Evolutionary conservation across 37 sponge, comb jelly and placozoan species (phyloP).

Genomic region (Chondrosia reniformis): DNA sequence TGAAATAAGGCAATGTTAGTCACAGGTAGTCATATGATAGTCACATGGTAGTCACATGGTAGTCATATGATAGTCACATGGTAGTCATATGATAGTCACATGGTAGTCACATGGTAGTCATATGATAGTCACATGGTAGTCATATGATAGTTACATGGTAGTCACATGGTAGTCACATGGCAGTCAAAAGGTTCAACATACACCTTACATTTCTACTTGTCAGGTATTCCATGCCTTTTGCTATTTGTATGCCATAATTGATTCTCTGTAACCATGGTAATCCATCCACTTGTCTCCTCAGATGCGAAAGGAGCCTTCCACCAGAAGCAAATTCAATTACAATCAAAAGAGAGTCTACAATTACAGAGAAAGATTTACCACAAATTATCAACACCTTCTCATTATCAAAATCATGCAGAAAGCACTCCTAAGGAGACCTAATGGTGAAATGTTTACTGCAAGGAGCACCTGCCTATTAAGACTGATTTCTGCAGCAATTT

Average conservation of each 20-base stretch:
- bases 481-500: background rate
- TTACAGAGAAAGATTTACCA: background rate
- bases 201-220: background rate
- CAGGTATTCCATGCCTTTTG: constrained; percentile 13
- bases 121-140: background rate
- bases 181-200: background rate
- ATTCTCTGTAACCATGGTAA: background rate
- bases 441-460: background rate
- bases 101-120: background rate
- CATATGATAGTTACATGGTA: background rate
- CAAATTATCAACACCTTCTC: too few relatives aligned
- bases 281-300: background rate
- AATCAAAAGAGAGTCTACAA: background rate
- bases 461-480: background rate
- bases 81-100: background rate
- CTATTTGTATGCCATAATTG: background rate
- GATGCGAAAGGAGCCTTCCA: constrained; percentile 1
- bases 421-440: too few relatives aligned
- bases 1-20: constrained; percentile 6
- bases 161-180: background rate
- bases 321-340: background rate
- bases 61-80: background rate
- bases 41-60: constrained; percentile 3
- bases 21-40: constrained; percentile 20
- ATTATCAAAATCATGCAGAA: too few relatives aligned